A percentile compares a stretch with the other conserved stretches of the same genome.
Conservation (phyloP, 1,140 invertebrate species). For the Drosophila triauraria region DNA sequence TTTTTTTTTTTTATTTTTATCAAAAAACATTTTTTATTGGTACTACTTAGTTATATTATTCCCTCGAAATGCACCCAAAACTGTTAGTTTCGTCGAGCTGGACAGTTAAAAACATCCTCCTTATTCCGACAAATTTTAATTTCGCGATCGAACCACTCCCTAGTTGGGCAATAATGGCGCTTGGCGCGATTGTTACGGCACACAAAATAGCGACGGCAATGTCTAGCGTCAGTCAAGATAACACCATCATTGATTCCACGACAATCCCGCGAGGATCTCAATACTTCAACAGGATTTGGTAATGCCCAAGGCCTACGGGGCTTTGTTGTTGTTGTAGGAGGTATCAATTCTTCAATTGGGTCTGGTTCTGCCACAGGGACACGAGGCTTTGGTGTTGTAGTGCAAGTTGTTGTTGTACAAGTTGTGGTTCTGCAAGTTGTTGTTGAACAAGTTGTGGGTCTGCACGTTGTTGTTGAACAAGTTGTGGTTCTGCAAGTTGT, state of each 20-base stretch:
- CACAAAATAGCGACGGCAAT: slow-evolving; percentile 54
- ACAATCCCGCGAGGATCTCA: slow-evolving; percentile 31
- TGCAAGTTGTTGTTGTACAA: no score
- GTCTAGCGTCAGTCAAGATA: slow-evolving; percentile 33
- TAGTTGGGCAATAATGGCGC: slow-evolving; percentile 29
- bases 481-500: not conserved
- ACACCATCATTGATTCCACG: slow-evolving; percentile 40
- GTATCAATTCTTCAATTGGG: not conserved
- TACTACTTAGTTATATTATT: no score
- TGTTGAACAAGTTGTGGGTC: not conserved
- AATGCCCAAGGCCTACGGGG: not conserved
- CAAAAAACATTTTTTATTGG: no score
- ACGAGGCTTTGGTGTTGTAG: not conserved
- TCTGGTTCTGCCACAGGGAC: not conserved
- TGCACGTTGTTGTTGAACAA: not conserved
- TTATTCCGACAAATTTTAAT: slow-evolving; percentile 28
- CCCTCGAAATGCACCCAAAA: no score
- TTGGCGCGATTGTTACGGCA: slow-evolving; percentile 48
- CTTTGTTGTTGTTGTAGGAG: no score
- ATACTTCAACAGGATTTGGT: not conserved
- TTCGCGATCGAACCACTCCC: slow-evolving; percentile 55
- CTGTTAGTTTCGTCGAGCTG: not conserved
- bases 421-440: not conserved
- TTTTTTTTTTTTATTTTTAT: no score
- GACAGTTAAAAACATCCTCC: not conserved